Conservation (phyloP, 1,140 invertebrate genomes). For the Ips nitidus region DNA sequence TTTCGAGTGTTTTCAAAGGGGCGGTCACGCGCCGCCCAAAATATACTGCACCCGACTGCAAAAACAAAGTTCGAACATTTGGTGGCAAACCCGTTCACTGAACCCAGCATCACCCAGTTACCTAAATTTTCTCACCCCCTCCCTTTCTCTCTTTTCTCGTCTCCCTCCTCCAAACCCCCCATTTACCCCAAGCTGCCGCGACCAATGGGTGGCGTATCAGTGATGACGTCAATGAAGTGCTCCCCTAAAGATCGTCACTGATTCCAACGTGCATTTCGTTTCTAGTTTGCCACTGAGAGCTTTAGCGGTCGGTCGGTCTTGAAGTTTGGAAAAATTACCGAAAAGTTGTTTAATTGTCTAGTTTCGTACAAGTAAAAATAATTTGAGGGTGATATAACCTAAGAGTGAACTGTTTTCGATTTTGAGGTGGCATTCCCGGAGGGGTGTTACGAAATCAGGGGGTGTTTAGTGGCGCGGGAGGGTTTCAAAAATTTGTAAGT, state of each 20-base stretch:
- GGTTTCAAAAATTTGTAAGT: constrained; percentile 27
- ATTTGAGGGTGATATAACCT: background rate
- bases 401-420: background rate
- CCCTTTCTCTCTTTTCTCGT: background rate
- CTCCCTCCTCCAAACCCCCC: background rate
- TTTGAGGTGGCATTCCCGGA: background rate
- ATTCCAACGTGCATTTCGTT: constrained; percentile 30
- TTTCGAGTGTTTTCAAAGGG: too few relatives aligned
- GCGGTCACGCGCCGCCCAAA: too few relatives aligned
- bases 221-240: constrained; percentile 38
- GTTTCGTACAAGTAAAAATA: too few relatives aligned
- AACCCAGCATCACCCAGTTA: constrained; percentile 38
- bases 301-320: constrained; percentile 10
- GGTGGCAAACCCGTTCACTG: constrained; percentile 27
- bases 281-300: constrained; percentile 21
- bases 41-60: background rate
- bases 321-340: background rate
- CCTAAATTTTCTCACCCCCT: constrained; percentile 32
- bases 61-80: constrained; percentile 16
- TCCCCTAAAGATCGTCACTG: constrained; percentile 34
- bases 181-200: background rate
- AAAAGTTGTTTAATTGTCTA: background rate
- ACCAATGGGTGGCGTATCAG: constrained; percentile 15
- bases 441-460: background rate
- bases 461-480: background rate